A percentile compares a stretch with the other conserved stretches of the same genome.
Evolutionary conservation across 2,113 vertebrate genomes (phyloP).

Genomic region (Pomatorhinus ruficollis): DNA sequence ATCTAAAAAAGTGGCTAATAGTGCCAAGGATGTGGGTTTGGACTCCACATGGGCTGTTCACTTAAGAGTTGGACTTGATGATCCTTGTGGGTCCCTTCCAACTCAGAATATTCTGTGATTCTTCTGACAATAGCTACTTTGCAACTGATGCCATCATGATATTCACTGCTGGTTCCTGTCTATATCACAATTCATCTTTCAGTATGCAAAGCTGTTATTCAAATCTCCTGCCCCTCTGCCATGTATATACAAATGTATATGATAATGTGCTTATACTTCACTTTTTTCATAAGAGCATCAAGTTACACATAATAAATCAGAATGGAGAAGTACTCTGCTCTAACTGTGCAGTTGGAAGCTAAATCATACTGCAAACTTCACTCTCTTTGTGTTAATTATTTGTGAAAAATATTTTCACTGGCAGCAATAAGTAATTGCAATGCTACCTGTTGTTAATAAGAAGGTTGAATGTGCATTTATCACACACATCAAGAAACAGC

Average conservation of each 20-base stretch:
- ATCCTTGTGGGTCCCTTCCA: neutral
- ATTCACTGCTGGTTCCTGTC: neutral
- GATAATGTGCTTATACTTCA: neutral
- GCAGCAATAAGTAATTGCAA: neutral
- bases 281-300: neutral
- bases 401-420: neutral
- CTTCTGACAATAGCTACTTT: neutral
- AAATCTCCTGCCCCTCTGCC: neutral
- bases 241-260: neutral
- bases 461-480: neutral
- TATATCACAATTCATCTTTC: neutral
- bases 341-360: neutral
- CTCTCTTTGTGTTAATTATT: neutral
- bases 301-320: neutral
- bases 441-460: neutral
- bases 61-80: too few species aligned
- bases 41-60: accelerated
- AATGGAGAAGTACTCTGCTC: neutral
- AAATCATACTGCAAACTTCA: neutral
- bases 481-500: neutral
- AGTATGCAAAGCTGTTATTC: neutral
- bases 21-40: neutral
- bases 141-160: neutral
- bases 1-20: neutral
- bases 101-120: neutral